Evolutionary conservation across 53 echinoderm and acorn worm species (phyloP), one percentile per base, ranked within the genome.

Genomic region (Hippasteria phrygiana): DNA sequence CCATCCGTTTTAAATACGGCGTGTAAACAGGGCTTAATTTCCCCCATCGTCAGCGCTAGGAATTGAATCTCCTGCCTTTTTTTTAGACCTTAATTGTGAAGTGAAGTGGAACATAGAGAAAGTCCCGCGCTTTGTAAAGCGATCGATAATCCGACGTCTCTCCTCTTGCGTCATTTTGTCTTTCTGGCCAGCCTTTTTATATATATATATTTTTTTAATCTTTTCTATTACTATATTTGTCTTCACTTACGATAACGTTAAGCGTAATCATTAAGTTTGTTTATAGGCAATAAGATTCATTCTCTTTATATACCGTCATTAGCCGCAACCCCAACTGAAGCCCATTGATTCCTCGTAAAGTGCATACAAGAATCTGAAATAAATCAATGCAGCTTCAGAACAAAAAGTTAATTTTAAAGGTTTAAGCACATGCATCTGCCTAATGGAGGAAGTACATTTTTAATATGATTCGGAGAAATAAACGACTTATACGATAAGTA

Each of bases 1-100:
- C 66, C 82, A 82, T 82, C 82, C 82, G 55, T 82, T 82, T 82
- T 33, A 82, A 82, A 82, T 82, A 43, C 46, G 46, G 43, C 45
- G 82, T 82, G 82, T 82, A 82, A 82, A 82, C 82, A 82, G 31
- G 31, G 65, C 41, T 42, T 66, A 64, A 64, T 82, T 82, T 82
- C 43, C 82, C 42, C 67, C 20, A 26, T 16, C 29, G 24, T 29
- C 65, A 29, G 33, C 27, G 45, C 29, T 16, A 43, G 41, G 66
- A 64, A 64, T 66, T 64, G 64, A 82, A 66, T 82, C 67, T 8
- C 46, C 42, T 42, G 79, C 22, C 82, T 59, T 56, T 17, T 37
- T 56, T 35, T 34, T 18, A 56, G 22, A 22, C n/a, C 4, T 24
- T 24, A 8, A 28, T 28, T 79, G 79, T 79, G 79, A 45, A 62